Evolutionary conservation across 1,140 invertebrate genomes (phyloP).

Genomic region (Dendrolimus punctatus): DNA sequence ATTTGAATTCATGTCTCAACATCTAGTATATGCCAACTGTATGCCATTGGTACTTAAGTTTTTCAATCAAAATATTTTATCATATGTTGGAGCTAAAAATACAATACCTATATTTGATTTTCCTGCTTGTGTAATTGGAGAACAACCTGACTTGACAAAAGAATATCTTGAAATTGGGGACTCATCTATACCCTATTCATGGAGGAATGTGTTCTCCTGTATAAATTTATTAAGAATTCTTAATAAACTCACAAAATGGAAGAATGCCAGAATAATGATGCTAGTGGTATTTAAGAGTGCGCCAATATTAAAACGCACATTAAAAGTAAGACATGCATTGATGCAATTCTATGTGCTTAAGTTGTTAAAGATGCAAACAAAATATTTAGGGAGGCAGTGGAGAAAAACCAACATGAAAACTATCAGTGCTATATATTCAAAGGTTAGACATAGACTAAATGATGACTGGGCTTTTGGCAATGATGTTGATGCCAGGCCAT

Average conservation of each 20-base stretch:
- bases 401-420: slow-evolving; percentile 99
- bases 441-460: slow-evolving; percentile 94
- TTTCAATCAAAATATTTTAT: slow-evolving; percentile 98
- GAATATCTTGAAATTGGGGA: slow-evolving; percentile 95
- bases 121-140: slow-evolving; percentile 96
- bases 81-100: slow-evolving; percentile 96
- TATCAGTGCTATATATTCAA: slow-evolving; percentile 98
- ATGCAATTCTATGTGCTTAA: slow-evolving; percentile 99
- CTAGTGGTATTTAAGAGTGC: slow-evolving; percentile 99
- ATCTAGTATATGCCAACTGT: slow-evolving; percentile 99
- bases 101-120: slow-evolving; percentile 96
- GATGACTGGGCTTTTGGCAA: slow-evolving; percentile 99
- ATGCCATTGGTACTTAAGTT: slow-evolving; percentile 99
- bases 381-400: slow-evolving; percentile 99
- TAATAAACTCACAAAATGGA: slow-evolving; percentile 99
- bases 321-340: slow-evolving; percentile 97
- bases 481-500: slow-evolving; percentile 96
- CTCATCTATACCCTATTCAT: slow-evolving; percentile 87
- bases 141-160: slow-evolving; percentile 93
- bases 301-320: slow-evolving; percentile 95
- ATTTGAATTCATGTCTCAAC: slow-evolving; percentile 99
- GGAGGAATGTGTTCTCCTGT: slow-evolving; percentile 98
- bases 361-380: slow-evolving; percentile 99
- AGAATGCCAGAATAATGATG: slow-evolving; percentile 99
- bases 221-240: slow-evolving; percentile 97